Base-by-base conservation (phyloP, 2,888 invertebrate species). In the Caenorhabditis sp. region DNA sequence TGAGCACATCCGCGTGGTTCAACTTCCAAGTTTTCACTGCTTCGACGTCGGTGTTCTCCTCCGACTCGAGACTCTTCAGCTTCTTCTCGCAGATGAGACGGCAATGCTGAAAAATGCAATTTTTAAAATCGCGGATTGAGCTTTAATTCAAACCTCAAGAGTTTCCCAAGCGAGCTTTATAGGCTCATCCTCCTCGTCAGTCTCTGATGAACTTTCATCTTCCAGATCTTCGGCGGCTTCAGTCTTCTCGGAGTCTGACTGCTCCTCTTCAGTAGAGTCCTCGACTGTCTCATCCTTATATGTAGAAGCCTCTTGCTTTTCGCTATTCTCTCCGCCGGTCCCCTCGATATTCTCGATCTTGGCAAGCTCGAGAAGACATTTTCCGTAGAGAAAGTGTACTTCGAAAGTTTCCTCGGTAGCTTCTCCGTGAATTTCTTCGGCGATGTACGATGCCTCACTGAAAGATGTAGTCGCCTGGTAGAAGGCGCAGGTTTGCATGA, bases 361-460 rank as follows among this genome's bases (percentile, higher is more conserved):
- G 0, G 96, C 95, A 77, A 97, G 93, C 47, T 95, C 96, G 61
- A 97, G 93, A 22, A 97, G 93, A 0, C 96, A 95, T 91, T 94
- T 93, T 22, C 95, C 95, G 93, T 95, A 98, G 93, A 95, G 95
- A 85, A 96, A 94, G 93, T 97, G 96, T 6, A 96, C 95, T 89
- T 97, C 96, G 7, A 95, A 97, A 90, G 96, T 95, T 91, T 96
- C 95, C 90, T 96, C 95, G 4, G 95, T 95, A 26, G 95, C 94
- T 85, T 96, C 96, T 0, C 96, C 96, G 93, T 95, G 95, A 82
- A 95, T 86, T 61, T 86, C 83, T 8, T 63, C 80, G 16, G 81
- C 84, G 51, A 81, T 38, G 26, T 54, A 19, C 35, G 77, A 63
- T 44, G 73, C 77, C 14, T 19, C 6, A 26, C 82, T 77, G 61